Evolutionary conservation across 2,888 invertebrate genomes (phyloP), one percentile per base, ranked within the genome.

Genomic region (Xanthorhoe spadicearia): DNA sequence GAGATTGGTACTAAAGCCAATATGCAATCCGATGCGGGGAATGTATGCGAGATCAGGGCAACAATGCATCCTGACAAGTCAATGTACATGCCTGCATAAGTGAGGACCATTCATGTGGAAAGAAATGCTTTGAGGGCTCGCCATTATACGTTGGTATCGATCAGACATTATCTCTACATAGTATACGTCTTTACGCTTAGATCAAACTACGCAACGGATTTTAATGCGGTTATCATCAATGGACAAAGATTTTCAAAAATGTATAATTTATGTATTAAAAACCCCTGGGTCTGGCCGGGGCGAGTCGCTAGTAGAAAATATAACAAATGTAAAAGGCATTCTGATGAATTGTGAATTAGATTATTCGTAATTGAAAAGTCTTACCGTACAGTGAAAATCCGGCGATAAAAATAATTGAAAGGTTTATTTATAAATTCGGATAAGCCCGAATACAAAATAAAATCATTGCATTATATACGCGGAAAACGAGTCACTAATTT

Each of bases 1-100:
- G 50, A 64, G 61, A 64, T 61, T 62, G 64, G 63, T 63, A 65
- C 43, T 60, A 67, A 65, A 54, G 68, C 69, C 76, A 74, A 76
- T 74, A 74, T 61, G 57, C 57, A 51, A 65, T 64, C 58, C 38
- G 74, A 74, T 72, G 74, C 75, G 70, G 70, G 52, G 66, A 64
- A 68, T 74, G 71, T 75, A 74, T 73, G 77, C 63, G 70, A 74
- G 75, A 79, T 79, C 71, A 72, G 59, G 50, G 69, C 69, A 75
- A 77, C 79, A 80, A 82, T 80, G 78, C 74, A 59, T 74, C 69
- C 73, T 74, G 77, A 77, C 78, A 74, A 74, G 58, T 71, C 75
- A 70, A 75, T 74, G 71, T 74, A 70, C 69, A 69, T 52, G 19
- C 67, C 46, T 10, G 59, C 57, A 55, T 71, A 60, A 64, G 53